phyloP scores from a whole-genome alignment of 2,888 invertebrate species.

The Smittia aterrima region DNA sequence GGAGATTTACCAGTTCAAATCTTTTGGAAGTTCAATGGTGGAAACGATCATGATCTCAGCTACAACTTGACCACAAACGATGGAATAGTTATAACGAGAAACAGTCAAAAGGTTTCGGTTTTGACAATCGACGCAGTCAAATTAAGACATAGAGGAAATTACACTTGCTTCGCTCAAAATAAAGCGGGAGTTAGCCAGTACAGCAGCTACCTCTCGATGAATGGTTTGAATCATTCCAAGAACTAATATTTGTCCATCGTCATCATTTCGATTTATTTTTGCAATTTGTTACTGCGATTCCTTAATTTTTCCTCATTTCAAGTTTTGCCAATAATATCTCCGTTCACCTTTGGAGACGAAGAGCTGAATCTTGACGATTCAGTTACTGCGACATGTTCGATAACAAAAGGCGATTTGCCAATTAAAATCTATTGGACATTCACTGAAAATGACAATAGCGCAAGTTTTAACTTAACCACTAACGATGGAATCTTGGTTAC shows the following conservation, averaged over 20 bases:
- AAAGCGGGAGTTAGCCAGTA: slow-evolving; percentile 59
- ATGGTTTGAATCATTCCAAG: slow-evolving; percentile 55
- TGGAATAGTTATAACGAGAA: slow-evolving; percentile 58
- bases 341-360: slow-evolving; percentile 69
- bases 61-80: slow-evolving; percentile 60
- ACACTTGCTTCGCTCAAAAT: slow-evolving; percentile 63
- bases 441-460: slow-evolving; percentile 47
- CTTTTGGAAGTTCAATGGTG: slow-evolving; percentile 64
- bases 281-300: slow-evolving; percentile 63
- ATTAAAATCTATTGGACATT: slow-evolving; percentile 69
- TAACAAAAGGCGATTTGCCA: slow-evolving; percentile 69
- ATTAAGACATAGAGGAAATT: slow-evolving; percentile 61
- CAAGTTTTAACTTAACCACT: slow-evolving; percentile 48
- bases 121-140: slow-evolving; percentile 59
- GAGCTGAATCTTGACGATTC: slow-evolving; percentile 68
- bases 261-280: not conserved
- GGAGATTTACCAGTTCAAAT: slow-evolving; percentile 78
- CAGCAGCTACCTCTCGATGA: slow-evolving; percentile 59
- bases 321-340: slow-evolving; percentile 71
- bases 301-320: slow-evolving; percentile 51
- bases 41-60: slow-evolving; percentile 56
- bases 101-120: slow-evolving; percentile 66
- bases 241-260: not conserved
- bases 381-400: slow-evolving; percentile 66
- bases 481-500: slow-evolving; percentile 59